Evolutionary conservation across 2,113 vertebrate genomes (phyloP).

Genomic region (Sula dactylatra): DNA sequence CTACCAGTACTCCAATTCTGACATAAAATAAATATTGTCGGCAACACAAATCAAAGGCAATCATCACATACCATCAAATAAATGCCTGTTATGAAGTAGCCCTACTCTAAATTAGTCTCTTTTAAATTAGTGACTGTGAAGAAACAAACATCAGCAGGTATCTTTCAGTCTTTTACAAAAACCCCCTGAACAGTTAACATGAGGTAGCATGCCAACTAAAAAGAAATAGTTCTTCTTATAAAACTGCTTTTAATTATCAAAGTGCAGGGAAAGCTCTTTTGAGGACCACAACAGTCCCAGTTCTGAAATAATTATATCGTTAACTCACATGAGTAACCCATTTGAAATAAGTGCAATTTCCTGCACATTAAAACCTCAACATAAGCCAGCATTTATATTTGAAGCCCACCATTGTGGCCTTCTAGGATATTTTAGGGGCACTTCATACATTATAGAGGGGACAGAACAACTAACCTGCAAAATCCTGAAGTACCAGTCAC

Average conservation of each 20-base stretch:
- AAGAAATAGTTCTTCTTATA: not conserved
- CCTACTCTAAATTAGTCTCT: not conserved
- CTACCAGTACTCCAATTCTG: not conserved
- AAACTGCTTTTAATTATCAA: not conserved
- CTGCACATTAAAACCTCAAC: not conserved
- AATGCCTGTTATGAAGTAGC: not conserved
- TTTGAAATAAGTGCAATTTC: not conserved
- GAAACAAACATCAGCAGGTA: not conserved
- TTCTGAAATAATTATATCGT: not conserved
- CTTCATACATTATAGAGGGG: not conserved
- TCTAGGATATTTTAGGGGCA: not conserved
- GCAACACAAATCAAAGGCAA: not conserved
- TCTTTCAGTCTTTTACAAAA: not conserved
- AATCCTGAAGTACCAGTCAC: not conserved
- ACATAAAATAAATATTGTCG: not conserved
- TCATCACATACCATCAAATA: not conserved
- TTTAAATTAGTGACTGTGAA: not conserved
- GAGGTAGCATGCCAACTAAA: not conserved
- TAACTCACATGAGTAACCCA: not conserved
- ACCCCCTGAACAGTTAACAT: not conserved
- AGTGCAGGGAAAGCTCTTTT: not conserved
- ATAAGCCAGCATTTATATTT: not conserved
- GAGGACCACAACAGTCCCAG: not conserved
- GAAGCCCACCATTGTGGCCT: not conserved
- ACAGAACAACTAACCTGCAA: not conserved